These are phyloP conservation scores for Deilephila porcellus DNA, from an alignment of 2,888 invertebrate genomes.

Conservation along the genomic window DNA sequence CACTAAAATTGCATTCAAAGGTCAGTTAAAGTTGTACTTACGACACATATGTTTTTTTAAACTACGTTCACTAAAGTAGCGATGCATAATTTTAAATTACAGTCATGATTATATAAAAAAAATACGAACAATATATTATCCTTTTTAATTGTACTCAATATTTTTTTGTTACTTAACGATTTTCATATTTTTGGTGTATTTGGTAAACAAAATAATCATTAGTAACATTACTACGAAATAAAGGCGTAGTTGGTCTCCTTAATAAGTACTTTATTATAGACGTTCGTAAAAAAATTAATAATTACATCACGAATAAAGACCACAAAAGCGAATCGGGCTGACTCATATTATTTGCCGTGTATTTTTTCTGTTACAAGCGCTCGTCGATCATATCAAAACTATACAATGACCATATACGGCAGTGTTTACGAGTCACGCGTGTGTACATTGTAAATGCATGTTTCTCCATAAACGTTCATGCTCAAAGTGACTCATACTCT, in stretches of 20 bases:
- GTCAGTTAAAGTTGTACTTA: neutral
- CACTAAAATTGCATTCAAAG: neutral
- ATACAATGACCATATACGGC: conserved; percentile 68
- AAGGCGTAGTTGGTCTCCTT: neutral
- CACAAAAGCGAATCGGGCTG: neutral
- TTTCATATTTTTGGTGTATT: no score
- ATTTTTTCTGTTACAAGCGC: conserved; percentile 20
- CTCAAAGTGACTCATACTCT: conserved; percentile 65
- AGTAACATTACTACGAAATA: neutral
- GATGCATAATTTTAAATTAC: neutral
- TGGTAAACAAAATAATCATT: neutral
- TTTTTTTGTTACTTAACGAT: no score
- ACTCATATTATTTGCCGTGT: conserved; percentile 4
- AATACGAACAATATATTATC: no score
- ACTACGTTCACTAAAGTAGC: neutral
- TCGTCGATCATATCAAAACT: conserved; percentile 55
- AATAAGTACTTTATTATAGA: neutral
- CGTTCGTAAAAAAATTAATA: neutral
- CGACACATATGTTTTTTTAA: neutral
- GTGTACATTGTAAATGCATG: conserved; percentile 55
- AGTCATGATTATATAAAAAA: no score
- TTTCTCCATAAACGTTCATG: conserved; percentile 59
- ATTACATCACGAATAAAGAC: conserved; percentile 13
- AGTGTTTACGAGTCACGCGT: conserved; percentile 59
- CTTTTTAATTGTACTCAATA: no score